Percentiles rank a stretch among this genome's conserved stretches.
These are phyloP conservation scores for Iguana delicatissima DNA, from an alignment of 2,797 vertebrate genomes.

Conservation along the genomic window DNA sequence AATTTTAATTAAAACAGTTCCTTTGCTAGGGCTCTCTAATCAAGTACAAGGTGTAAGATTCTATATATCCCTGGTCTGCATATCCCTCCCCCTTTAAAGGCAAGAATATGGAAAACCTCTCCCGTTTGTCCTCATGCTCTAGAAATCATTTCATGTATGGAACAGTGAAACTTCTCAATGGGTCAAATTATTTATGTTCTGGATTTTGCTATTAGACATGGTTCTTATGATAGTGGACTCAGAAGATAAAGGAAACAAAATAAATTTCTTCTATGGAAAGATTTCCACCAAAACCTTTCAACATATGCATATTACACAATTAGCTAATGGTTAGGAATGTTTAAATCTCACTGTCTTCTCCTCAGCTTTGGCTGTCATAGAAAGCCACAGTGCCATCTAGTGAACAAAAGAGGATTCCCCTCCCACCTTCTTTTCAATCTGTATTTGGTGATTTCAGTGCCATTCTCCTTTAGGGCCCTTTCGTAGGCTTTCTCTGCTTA, in stretches of 20 bases:
- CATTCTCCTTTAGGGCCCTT: neutral
- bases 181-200: neutral
- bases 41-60: neutral
- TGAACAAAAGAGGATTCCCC: constrained; percentile 13
- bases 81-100: neutral
- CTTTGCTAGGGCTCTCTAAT: constrained; percentile 34
- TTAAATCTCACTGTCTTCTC: neutral
- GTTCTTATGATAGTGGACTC: neutral
- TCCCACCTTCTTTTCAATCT: neutral
- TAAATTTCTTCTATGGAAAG: neutral
- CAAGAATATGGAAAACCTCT: neutral
- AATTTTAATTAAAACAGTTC: constrained; percentile 58
- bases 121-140: neutral
- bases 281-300: neutral
- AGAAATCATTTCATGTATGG: constrained; percentile 2
- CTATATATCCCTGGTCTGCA: neutral
- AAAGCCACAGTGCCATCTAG: constrained; percentile 66
- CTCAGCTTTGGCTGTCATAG: constrained; percentile 23
- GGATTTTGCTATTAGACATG: neutral
- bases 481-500: too few relatives aligned
- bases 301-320: neutral
- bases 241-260: neutral
- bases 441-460: neutral
- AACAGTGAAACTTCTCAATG: neutral
- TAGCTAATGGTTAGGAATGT: neutral